Evolutionary conservation across 2,888 invertebrate genomes (phyloP), one percentile per base, ranked within the genome.

Genomic region (Catocala fraxini): DNA sequence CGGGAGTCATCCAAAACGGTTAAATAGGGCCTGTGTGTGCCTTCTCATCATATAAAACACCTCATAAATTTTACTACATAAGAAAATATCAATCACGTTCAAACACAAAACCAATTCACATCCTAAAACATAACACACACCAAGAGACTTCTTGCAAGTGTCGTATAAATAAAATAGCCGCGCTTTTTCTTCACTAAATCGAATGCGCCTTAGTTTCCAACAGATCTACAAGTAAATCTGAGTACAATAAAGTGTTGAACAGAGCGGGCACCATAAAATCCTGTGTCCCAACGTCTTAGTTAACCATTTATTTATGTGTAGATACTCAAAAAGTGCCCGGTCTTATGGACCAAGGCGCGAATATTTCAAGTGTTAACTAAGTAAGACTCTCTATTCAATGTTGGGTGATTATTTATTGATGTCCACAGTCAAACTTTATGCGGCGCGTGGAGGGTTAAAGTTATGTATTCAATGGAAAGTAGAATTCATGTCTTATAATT

Each of bases 201-300:
- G 69, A 68, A 56, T 51, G 42, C 69, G 66, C 63, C 60, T 73
- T 73, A 69, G 65, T 71, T 75, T 70, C 69, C 73, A 73, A 74
- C 67, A 70, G 78, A 81, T 83, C 80, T 79, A 75, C 80, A 78
- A 77, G 76, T 77, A 78, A 81, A 82, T 79, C 79, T 75, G 59
- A 63, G 58, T 68, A 80, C 84, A 81, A 87, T 87, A 89, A 88
- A 89, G 76, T 83, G 71, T 59, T 70, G 62, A 63, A 63, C 71
- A 67, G 71, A 66, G 66, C 67, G 65, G 60, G 67, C 75, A 62
- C 82, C 81, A 87, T 89, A 89, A 89, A 89, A 79, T 79, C 71
- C 73, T 72, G 66, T 84, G 88, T 81, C 81, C 70, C 81, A 73
- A 83, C 81, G 81, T 84, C 85, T 87, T 84, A 83, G 85, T 86